Evolutionary conservation across 2,888 invertebrate species (phyloP).

Genomic region (Tenthredo mesomela): DNA sequence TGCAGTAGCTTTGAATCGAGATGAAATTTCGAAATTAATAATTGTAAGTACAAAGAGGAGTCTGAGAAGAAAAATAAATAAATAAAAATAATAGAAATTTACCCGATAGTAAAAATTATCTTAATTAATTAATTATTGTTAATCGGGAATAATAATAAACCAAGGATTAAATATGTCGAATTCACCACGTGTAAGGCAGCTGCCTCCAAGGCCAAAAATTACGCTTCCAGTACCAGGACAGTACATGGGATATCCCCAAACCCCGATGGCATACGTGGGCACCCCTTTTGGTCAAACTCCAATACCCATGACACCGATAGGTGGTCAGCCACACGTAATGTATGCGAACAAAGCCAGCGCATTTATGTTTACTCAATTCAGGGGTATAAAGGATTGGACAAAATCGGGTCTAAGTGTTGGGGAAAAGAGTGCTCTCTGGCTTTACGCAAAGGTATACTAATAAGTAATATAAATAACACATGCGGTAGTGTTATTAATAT

Average conservation of each 20-base stretch:
- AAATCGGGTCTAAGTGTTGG: constrained; percentile 91
- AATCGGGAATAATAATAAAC: not conserved
- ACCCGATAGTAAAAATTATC: not conserved
- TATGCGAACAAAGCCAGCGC: constrained; percentile 86
- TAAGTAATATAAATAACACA: too few relatives aligned
- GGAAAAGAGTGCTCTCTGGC: constrained; percentile 89
- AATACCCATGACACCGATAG: constrained; percentile 75
- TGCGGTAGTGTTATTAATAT: too few relatives aligned
- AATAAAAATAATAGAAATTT: not conserved
- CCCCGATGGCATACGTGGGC: constrained; percentile 68
- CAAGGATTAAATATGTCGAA: constrained; percentile 63
- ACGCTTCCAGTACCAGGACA: constrained; percentile 73
- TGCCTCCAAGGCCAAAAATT: constrained; percentile 71
- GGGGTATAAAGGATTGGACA: constrained; percentile 89
- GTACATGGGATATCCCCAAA: constrained; percentile 69
- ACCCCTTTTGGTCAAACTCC: constrained; percentile 73
- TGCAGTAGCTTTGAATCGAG: not conserved
- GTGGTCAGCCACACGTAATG: constrained; percentile 76
- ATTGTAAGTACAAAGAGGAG: not conserved
- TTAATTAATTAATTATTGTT: not conserved
- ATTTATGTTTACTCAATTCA: constrained; percentile 90
- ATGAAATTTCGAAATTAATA: not conserved
- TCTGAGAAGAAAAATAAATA: not conserved
- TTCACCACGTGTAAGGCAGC: constrained; percentile 64
- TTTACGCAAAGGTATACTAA: constrained; percentile 85